Percentiles rank a stretch among this genome's conserved stretches.
phyloP scores from a whole-genome alignment of 2,797 vertebrate species.

The Arrhamphus sclerolepis region DNA sequence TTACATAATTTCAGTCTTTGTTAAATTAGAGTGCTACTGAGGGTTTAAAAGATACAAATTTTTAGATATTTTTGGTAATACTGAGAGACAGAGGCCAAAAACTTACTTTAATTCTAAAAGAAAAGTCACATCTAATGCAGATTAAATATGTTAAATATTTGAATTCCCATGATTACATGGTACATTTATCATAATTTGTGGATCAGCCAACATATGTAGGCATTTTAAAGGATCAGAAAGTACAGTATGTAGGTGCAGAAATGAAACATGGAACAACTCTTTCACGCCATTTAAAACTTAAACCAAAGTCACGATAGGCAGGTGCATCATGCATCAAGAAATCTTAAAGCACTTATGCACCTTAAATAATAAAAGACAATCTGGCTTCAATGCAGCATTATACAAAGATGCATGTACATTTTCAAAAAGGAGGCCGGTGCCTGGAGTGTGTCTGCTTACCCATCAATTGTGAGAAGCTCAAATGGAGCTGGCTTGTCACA shows the following conservation, averaged over 20 bases:
- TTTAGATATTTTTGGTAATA: no score
- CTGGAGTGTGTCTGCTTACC: constrained; percentile 75
- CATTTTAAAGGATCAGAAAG: neutral
- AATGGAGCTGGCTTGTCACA: constrained; percentile 98
- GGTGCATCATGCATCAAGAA: constrained; percentile 18
- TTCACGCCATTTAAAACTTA: neutral
- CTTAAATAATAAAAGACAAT: neutral
- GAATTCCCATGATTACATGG: neutral
- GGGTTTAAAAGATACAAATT: neutral
- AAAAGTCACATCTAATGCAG: neutral
- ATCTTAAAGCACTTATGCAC: no score
- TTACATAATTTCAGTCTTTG: constrained; percentile 31
- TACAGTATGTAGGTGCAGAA: constrained; percentile 3
- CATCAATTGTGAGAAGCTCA: constrained; percentile 96
- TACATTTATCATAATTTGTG: neutral
- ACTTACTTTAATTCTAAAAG: neutral
- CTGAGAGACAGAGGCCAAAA: neutral
- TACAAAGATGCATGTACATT: constrained; percentile 10
- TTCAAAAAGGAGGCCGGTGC: constrained; percentile 2
- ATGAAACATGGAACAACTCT: neutral
- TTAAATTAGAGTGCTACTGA: constrained; percentile 13
- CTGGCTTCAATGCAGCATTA: neutral
- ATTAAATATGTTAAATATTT: neutral
- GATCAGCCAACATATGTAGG: constrained; percentile 6
- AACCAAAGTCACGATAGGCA: neutral